Evolutionary conservation across 2,888 invertebrate species (phyloP).

Genomic region (Oligia latruncula): DNA sequence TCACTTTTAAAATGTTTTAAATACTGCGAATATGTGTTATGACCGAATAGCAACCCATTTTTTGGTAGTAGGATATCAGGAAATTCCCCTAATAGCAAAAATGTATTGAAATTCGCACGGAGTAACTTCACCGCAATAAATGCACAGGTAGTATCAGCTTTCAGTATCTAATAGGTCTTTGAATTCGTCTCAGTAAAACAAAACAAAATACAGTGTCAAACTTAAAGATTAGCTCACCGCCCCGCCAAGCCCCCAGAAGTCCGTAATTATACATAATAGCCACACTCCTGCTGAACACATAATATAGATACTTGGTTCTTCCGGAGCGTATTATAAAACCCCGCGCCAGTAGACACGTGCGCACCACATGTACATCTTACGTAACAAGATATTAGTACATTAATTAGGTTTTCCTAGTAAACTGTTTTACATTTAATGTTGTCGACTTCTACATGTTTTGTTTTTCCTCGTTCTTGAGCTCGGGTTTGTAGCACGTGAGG

Average conservation of each 20-base stretch:
- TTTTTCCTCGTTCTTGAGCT: conserved; percentile 43
- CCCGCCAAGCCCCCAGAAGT: conserved; percentile 30
- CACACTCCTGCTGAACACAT: conserved; percentile 37
- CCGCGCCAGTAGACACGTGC: conserved; percentile 24
- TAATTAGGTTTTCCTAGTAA: conserved; percentile 47
- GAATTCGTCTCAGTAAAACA: not conserved
- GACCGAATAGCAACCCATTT: not conserved
- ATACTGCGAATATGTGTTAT: not conserved
- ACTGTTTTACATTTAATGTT: conserved; percentile 28
- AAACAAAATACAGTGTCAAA: not conserved
- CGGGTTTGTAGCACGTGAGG: not conserved
- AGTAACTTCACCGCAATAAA: not conserved
- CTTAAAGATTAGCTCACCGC: conserved; percentile 3
- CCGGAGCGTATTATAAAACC: conserved; percentile 33
- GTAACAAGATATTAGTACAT: conserved; percentile 27
- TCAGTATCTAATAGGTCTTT: not conserved
- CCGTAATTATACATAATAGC: conserved; percentile 13
- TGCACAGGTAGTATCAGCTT: not conserved
- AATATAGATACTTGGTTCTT: conserved; percentile 29
- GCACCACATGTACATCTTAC: conserved; percentile 37
- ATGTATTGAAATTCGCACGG: not conserved
- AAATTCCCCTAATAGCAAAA: not conserved
- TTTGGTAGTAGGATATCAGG: not conserved
- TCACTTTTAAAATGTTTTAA: not conserved
- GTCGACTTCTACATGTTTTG: not conserved